Conservation (phyloP, 2,113 vertebrate species). For the Hyaena hyaena region DNA sequence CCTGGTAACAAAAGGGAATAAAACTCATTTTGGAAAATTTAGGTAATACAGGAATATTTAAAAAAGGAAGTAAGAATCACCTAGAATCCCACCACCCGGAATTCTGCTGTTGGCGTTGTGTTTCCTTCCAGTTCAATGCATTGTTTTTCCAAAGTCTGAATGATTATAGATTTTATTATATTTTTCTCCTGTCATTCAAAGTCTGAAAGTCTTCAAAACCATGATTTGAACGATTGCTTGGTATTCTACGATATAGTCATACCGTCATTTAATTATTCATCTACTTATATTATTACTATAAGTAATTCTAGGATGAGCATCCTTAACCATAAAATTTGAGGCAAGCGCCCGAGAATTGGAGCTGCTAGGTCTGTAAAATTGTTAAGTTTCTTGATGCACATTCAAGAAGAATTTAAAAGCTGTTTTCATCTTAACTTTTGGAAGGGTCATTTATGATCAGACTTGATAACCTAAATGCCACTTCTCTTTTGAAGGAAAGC, state of each 20-base stretch:
- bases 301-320: neutral
- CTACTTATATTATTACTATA: neutral
- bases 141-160: neutral
- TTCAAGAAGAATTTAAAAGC: neutral
- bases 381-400: neutral
- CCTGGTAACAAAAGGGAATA: neutral
- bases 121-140: neutral
- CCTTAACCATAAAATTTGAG: conserved; percentile 8
- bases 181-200: neutral
- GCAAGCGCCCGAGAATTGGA: neutral
- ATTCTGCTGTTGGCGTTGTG: neutral
- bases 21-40: conserved; percentile 2
- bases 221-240: neutral
- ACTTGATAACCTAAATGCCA: neutral
- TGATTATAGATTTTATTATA: neutral
- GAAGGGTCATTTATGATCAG: neutral
- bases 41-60: neutral
- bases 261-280: neutral
- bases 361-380: neutral
- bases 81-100: neutral
- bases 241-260: neutral
- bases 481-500: conserved; percentile 12
- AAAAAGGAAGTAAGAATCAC: neutral
- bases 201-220: conserved; percentile 3
- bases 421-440: neutral